Base-by-base conservation (phyloP, 2,888 invertebrate genomes). In the Unio pictorum region DNA sequence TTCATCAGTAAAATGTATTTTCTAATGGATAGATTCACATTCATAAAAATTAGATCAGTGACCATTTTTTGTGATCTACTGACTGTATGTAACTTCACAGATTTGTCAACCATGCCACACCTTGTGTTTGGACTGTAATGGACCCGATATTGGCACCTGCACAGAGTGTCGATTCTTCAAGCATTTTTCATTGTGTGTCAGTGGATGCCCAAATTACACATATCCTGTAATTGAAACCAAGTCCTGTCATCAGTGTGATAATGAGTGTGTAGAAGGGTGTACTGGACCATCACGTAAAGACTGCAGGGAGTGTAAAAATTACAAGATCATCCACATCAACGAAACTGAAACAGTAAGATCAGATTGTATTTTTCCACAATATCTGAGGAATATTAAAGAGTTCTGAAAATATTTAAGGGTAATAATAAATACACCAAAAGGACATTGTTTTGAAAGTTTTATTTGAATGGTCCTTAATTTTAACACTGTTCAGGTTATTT, bases 71-170 rank as follows among this genome's bases (percentile, higher is more conserved):
- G 11, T 30, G 18, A 11, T 0, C 17, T 34, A 63, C 11, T 62
- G 28, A 34, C 26, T 56, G 18, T n/a, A 55, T 18, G n/a, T 18
- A 8, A 30, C 64, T 60, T 74, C 75, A 0, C 75, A 90, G 89
- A 94, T 97, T 55, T 98, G 98, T 86, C 92, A 95, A 73, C 95
- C 94, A 89, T 98, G 98, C 87, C 96, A 98, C 91, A 94, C 95
- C 0, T 92, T 95, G 59, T 98, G 98, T 88, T 94, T 94, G 79
- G 94, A 94, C 76, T 98, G 98, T 89, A 94, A 94, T 11, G 95
- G 95, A 3, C 96, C 95, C 85, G 97, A 97, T 34, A 95, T 95
- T 81, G 73, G 67, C 3, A 95, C 96, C 83, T 98, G 98, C 88
- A 94, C 94, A 82, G 94, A 95, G 80, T 98, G 98, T 88, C 93